Conservation (phyloP, 2,113 vertebrate genomes). For the Paratilapia polleni region DNA sequence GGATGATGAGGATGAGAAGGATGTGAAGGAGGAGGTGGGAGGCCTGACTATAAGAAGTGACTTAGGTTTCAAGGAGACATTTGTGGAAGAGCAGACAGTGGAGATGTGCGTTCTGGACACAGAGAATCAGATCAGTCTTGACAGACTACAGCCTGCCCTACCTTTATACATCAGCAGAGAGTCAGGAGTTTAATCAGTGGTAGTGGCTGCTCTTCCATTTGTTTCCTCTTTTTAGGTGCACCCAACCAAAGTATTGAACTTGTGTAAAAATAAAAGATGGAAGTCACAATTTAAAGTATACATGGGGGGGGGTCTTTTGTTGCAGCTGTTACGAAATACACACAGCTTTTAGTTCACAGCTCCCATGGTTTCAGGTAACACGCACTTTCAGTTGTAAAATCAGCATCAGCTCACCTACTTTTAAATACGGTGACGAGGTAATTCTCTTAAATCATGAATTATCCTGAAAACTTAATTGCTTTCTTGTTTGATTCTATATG, state of each 20-base stretch:
- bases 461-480: constrained; percentile 25
- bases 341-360: constrained; percentile 23
- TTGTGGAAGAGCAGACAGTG: constrained; percentile 83
- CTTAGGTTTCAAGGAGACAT: constrained; percentile 73
- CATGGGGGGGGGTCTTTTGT: background rate
- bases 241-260: constrained; percentile 63
- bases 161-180: constrained; percentile 92
- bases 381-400: constrained; percentile 37
- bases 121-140: constrained; percentile 88
- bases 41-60: constrained; percentile 44
- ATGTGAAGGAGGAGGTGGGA: constrained; percentile 55
- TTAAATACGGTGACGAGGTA: constrained; percentile 8
- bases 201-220: constrained; percentile 35
- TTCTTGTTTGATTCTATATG: constrained; percentile 48
- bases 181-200: constrained; percentile 85
- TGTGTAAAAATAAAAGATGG: constrained; percentile 36
- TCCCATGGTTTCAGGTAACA: constrained; percentile 37
- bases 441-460: constrained; percentile 39
- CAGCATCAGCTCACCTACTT: constrained; percentile 34
- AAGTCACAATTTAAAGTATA: constrained; percentile 21
- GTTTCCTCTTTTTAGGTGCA: constrained; percentile 46
- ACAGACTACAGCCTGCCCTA: constrained; percentile 88
- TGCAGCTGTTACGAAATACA: constrained; percentile 19
- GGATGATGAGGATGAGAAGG: constrained; percentile 85
- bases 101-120: constrained; percentile 91